Percentiles rank a stretch among this genome's conserved stretches.
These are phyloP conservation scores for Drosophila cardini DNA, from an alignment of 1,140 invertebrate genomes.

Conservation along the genomic window DNA sequence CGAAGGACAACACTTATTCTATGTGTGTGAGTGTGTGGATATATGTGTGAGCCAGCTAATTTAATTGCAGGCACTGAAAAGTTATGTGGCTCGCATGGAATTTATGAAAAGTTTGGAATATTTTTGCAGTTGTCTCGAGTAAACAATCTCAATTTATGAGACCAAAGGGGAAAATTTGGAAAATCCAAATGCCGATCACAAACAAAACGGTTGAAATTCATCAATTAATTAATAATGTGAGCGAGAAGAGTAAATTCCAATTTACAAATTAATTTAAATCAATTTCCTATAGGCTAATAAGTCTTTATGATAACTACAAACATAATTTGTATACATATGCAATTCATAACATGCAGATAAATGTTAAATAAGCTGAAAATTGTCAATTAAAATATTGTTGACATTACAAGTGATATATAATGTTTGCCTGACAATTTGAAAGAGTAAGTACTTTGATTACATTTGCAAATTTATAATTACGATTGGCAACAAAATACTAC, in stretches of 20 bases:
- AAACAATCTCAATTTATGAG: conserved; percentile 44
- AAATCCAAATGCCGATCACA: background rate
- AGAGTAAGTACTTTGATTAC: conserved; percentile 10
- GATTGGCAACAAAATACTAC: background rate
- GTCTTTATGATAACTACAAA: background rate
- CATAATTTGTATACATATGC: background rate
- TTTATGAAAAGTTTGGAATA: conserved; percentile 59
- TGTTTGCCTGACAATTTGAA: conserved; percentile 11
- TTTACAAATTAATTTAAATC: conserved; percentile 11
- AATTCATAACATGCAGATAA: conserved; percentile 3
- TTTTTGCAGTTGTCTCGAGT: conserved; percentile 37
- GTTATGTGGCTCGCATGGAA: conserved; percentile 67
- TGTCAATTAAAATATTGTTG: conserved; percentile 38
- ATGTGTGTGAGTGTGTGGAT: background rate
- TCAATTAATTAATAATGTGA: conserved; percentile 36
- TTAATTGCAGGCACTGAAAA: conserved; percentile 71
- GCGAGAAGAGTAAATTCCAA: background rate
- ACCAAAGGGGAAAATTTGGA: background rate
- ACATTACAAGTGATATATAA: conserved; percentile 35
- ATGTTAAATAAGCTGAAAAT: conserved; percentile 31
- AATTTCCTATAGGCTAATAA: background rate
- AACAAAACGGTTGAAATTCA: conserved; percentile 20
- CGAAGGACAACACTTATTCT: conserved; percentile 42
- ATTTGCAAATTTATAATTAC: conserved; percentile 9
- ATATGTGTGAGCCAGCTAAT: conserved; percentile 57